Conservation (phyloP, 1,140 invertebrate genomes). For the Bombus superbus region DNA sequence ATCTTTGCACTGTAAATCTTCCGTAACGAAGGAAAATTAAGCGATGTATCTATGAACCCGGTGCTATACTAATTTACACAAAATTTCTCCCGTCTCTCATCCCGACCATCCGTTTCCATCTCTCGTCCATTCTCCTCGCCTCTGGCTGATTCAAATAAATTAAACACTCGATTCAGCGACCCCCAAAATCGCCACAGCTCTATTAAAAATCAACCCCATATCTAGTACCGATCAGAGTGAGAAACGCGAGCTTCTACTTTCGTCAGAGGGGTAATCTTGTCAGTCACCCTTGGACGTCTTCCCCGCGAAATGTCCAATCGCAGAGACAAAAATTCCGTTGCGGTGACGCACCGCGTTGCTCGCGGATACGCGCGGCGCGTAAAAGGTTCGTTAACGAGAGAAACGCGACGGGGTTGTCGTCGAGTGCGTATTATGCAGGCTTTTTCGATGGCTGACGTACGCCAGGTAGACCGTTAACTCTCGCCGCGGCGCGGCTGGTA, state of each 20-base stretch:
- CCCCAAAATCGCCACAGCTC: background rate
- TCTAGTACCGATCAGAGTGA: background rate
- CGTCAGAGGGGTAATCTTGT: background rate
- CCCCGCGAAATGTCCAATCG: background rate
- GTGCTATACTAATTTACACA: background rate
- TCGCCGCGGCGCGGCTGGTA: background rate
- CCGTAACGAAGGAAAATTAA: too few species aligned
- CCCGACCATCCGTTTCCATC: too few species aligned
- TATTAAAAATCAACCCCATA: background rate
- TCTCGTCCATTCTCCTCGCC: too few species aligned
- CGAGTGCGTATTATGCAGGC: background rate
- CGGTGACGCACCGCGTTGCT: too few species aligned
- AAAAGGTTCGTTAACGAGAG: constrained; percentile 19
- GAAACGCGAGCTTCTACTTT: background rate
- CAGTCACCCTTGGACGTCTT: background rate
- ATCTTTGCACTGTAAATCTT: too few species aligned
- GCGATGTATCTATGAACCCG: background rate
- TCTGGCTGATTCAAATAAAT: background rate
- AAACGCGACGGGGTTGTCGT: background rate
- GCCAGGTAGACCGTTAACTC: background rate
- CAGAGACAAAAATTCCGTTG: too few species aligned
- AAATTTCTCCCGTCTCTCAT: too few species aligned
- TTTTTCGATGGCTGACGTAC: background rate
- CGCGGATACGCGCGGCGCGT: background rate
- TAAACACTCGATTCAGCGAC: background rate